phyloP scores from a whole-genome alignment of 2,113 vertebrate species.

The Otus sunia region DNA sequence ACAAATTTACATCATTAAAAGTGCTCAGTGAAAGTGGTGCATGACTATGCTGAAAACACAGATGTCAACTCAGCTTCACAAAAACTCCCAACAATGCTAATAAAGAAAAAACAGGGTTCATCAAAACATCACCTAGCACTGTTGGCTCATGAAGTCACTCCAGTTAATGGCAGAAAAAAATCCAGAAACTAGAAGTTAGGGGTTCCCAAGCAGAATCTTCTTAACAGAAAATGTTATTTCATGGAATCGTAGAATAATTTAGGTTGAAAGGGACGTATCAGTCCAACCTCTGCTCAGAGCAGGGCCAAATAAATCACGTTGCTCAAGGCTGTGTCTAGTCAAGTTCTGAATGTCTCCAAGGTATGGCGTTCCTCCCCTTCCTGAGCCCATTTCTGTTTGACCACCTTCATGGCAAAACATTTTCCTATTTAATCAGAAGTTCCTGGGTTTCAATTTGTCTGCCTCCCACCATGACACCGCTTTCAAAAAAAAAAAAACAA shows the following conservation, averaged over 20 bases:
- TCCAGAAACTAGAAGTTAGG: neutral
- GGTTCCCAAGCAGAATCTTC: neutral
- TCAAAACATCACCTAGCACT: neutral
- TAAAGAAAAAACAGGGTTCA: neutral
- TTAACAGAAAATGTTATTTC: neutral
- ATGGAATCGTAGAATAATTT: fast-evolving
- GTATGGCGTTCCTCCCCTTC: neutral
- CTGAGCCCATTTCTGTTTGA: fast-evolving
- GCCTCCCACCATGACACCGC: neutral
- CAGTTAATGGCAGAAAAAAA: neutral
- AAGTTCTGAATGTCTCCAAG: neutral
- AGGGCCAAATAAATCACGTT: neutral
- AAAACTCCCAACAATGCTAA: neutral
- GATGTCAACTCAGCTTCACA: neutral
- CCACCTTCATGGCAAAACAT: neutral
- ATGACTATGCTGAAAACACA: neutral
- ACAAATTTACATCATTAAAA: neutral
- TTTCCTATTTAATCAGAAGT: neutral
- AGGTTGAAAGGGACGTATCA: neutral
- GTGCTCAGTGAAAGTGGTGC: neutral
- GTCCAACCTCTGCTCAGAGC: neutral
- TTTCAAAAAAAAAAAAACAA: neutral
- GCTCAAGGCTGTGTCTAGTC: neutral
- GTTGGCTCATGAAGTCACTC: neutral
- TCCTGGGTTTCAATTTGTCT: neutral